Evolutionary conservation across 92 coral and sea anemone genomes (phyloP).

Genomic region (Bergia sp.): DNA sequence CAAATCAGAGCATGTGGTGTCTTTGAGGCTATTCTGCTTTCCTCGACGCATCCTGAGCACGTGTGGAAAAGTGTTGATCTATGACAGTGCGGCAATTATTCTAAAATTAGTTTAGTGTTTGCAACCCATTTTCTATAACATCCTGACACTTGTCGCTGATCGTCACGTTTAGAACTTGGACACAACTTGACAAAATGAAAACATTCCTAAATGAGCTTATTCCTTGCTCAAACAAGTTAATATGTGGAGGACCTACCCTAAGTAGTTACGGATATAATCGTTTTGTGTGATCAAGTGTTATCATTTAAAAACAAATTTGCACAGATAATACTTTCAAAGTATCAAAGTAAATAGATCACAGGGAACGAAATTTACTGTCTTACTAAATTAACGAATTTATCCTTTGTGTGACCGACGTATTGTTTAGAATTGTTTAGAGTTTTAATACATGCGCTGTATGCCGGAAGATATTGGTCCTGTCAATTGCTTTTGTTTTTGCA

Average conservation of each 20-base stretch:
- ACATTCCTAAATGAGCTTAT: slow-evolving; percentile 44
- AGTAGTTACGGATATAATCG: slow-evolving; percentile 35
- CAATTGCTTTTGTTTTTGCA: not conserved
- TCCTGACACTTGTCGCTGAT: not conserved
- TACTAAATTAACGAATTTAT: slow-evolving; percentile 46
- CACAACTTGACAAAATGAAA: slow-evolving; percentile 20
- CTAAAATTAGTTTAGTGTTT: slow-evolving; percentile 32
- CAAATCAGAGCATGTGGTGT: slow-evolving; percentile 12
- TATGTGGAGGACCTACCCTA: slow-evolving; percentile 5
- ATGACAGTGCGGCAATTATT: slow-evolving; percentile 23
- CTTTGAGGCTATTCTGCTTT: not conserved
- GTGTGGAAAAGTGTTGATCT: slow-evolving; percentile 7
- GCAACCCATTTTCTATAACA: not conserved
- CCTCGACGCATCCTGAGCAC: not conserved
- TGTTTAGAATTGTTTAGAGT: slow-evolving; percentile 48
- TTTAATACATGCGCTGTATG: slow-evolving; percentile 36
- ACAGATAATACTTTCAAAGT: slow-evolving; percentile 47
- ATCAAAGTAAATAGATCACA: slow-evolving; percentile 61
- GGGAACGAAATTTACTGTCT: slow-evolving; percentile 47
- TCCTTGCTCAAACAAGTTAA: slow-evolving; percentile 38
- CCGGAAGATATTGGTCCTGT: slow-evolving; percentile 12
- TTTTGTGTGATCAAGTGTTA: slow-evolving; percentile 45
- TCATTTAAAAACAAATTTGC: slow-evolving; percentile 56
- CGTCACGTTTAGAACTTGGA: slow-evolving; percentile 4
- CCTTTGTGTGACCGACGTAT: slow-evolving; percentile 54